Evolutionary conservation across 1,140 invertebrate genomes (phyloP).

Genomic region (Hyles euphorbiae): DNA sequence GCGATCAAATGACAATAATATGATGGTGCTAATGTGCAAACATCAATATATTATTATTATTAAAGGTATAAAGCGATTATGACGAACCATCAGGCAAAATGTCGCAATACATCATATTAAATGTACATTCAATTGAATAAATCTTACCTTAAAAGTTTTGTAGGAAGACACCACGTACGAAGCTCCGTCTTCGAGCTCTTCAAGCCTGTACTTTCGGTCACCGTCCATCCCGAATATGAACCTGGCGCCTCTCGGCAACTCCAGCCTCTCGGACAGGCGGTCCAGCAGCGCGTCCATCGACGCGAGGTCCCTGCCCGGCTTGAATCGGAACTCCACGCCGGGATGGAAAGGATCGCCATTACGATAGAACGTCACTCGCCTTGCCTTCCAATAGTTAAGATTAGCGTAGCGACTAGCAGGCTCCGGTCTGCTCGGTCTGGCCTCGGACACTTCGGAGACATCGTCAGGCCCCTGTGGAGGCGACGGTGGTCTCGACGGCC

Average conservation of each 20-base stretch:
- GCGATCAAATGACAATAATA: too few species aligned
- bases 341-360: conserved; percentile 96
- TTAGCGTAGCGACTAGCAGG: conserved; percentile 83
- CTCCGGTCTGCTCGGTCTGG: conserved; percentile 48
- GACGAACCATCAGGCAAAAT: background rate
- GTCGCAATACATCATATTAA: too few species aligned
- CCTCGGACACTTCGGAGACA: conserved; percentile 62
- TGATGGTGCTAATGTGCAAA: too few species aligned
- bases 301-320: conserved; percentile 90
- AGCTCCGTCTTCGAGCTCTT: conserved; percentile 92
- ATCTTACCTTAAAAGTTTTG: conserved; percentile 91
- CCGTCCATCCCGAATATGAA: conserved; percentile 95
- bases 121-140: background rate
- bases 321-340: conserved; percentile 92
- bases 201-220: conserved; percentile 86
- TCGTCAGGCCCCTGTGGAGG: conserved; percentile 62
- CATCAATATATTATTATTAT: too few species aligned
- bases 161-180: conserved; percentile 94
- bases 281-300: conserved; percentile 91
- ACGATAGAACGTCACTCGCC: conserved; percentile 91
- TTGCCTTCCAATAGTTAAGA: conserved; percentile 89
- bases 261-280: conserved; percentile 87
- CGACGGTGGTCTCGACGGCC: conserved; percentile 60
- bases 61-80: background rate
- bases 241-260: conserved; percentile 87